Evolutionary conservation across 1,140 invertebrate species (phyloP), one percentile per base, ranked within the genome.

Genomic region (Spodoptera litura): DNA sequence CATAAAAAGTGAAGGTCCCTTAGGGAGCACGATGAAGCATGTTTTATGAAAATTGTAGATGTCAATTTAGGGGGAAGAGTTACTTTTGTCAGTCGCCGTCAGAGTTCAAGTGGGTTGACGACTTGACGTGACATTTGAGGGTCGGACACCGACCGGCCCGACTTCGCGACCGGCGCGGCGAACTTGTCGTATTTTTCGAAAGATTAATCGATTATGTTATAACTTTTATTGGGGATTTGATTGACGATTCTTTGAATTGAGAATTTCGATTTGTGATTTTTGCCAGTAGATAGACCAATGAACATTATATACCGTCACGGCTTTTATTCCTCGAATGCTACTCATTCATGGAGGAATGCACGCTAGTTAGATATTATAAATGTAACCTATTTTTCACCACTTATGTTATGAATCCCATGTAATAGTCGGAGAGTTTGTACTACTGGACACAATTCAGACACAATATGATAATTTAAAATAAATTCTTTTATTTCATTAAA

Each of bases 11-110:
- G 38, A 20, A 35, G 35, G 38, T 8, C 38, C 13, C 3, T n/a
- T 15, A 15, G 61, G 61, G 38, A 64, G 20, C n/a, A 10, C n/a
- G 61, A 64, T 64, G 15, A 64, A 64, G 44, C 35, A n/a, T 64
- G 61, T 64, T 64, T 64, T 44, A 49, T 49, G 61, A n/a, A 64
- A 64, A 64, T 64, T 64, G 35, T 64, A 64, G n/a, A n/a, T 44
- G 38, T 64, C 35, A 44, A 44, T 44, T 44, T 44, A 9, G 38
- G 5, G 61, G 5, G 13, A 15, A 3, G 44, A 64, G 35, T 15
- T 49, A 9, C 35, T 44, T 44, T 64, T 64, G 61, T n/a, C 38
- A 20, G 61, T 3, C 35, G 9, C 8, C 44, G 61, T 64, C 61
- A 49, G 15, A 62, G 59, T 62, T 62, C 59, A 62, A 62, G 31